Evolutionary conservation across 92 coral and sea anemone species (phyloP).

Genomic region (Parazoanthus darwini): DNA sequence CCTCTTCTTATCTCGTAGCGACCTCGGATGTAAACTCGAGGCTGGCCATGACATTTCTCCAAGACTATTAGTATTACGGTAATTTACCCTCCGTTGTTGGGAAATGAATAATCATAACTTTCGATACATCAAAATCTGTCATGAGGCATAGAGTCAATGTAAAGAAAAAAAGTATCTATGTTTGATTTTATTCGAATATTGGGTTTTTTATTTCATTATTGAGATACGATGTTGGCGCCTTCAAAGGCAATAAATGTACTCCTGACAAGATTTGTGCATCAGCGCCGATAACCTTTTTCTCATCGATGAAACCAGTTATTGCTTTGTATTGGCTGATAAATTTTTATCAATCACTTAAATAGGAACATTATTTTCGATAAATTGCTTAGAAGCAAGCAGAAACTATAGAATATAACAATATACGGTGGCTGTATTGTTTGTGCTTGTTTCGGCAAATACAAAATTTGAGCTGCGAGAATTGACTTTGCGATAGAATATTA

Average conservation of each 20-base stretch:
- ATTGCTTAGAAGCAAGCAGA: too few species aligned
- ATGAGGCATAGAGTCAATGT: conserved; percentile 10
- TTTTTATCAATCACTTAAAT: not conserved
- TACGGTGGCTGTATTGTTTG: not conserved
- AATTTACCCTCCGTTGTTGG: not conserved
- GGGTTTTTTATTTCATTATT: conserved; percentile 36
- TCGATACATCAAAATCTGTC: conserved; percentile 29
- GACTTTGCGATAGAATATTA: not conserved
- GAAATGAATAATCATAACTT: conserved; percentile 2
- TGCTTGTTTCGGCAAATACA: not conserved
- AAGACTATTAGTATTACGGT: not conserved
- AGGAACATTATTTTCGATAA: not conserved
- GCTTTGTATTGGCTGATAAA: not conserved
- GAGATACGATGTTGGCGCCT: conserved; percentile 15
- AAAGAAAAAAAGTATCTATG: conserved; percentile 28
- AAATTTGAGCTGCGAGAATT: too few species aligned
- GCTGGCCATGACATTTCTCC: not conserved
- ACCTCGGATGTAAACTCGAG: not conserved
- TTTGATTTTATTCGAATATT: conserved; percentile 35
- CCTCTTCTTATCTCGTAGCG: not conserved
- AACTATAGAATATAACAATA: too few species aligned
- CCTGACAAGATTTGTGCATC: not conserved
- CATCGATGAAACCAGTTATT: not conserved
- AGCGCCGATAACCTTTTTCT: not conserved
- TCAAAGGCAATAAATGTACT: conserved; percentile 6